A percentile compares a stretch with the other conserved stretches of the same genome.
Evolutionary conservation across 2,113 vertebrate genomes (phyloP).

Genomic region (Cettia cetti): DNA sequence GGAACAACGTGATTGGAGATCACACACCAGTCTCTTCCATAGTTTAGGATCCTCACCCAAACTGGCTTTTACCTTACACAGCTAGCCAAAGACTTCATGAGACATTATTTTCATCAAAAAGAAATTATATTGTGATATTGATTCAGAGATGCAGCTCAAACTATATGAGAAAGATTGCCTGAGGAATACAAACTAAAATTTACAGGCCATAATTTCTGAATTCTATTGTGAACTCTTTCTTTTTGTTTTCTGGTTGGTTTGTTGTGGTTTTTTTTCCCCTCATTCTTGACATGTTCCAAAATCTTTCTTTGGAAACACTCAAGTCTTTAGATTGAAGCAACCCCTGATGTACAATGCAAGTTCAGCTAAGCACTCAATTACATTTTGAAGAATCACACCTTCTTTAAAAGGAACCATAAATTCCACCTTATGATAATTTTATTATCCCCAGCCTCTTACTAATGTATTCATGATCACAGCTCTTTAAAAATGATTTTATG

Average conservation of each 20-base stretch:
- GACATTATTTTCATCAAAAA: background rate
- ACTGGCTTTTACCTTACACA: accelerated
- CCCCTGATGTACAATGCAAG: background rate
- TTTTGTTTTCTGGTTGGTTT: background rate
- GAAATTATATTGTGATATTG: background rate
- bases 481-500: constrained; percentile 6
- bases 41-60: background rate
- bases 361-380: background rate
- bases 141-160: background rate
- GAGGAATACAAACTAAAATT: background rate
- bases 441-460: background rate
- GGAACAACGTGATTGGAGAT: background rate
- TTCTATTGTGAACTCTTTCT: background rate
- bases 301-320: background rate
- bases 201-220: background rate
- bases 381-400: background rate
- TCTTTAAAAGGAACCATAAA: background rate
- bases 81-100: background rate
- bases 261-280: accelerated
- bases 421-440: background rate
- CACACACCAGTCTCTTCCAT: background rate
- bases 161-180: background rate
- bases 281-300: background rate
- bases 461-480: constrained; percentile 8
- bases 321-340: background rate